Conservation (phyloP, 2,888 invertebrate species). For the Phragmatobia fuliginosa region DNA sequence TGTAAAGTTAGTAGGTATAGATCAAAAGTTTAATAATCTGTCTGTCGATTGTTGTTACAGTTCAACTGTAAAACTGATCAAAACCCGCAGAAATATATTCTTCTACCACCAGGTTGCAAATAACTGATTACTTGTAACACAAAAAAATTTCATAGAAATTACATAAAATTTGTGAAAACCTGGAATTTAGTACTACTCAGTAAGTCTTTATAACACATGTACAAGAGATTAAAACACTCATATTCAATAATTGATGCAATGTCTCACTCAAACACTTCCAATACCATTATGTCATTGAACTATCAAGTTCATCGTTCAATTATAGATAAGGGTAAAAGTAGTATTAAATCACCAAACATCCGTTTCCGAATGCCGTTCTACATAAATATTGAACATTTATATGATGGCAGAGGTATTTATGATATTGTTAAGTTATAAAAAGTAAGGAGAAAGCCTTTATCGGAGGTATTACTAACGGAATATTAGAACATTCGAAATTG, state of each 20-base stretch:
- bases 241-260: not conserved
- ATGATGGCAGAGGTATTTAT: slow-evolving; percentile 28
- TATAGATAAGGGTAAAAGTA: slow-evolving; percentile 54
- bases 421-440: slow-evolving; percentile 19
- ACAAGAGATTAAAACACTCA: not conserved
- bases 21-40: no score
- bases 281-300: slow-evolving; percentile 39
- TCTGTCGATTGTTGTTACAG: no score
- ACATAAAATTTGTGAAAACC: not conserved
- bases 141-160: not conserved
- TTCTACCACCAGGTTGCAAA: not conserved
- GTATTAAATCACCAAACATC: slow-evolving; percentile 63
- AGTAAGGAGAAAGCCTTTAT: slow-evolving; percentile 23
- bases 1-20: no score
- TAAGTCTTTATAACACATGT: not conserved
- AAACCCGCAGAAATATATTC: no score
- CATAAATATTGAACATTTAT: slow-evolving; percentile 42
- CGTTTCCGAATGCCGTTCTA: slow-evolving; percentile 52
- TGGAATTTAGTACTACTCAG: not conserved
- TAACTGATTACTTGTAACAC: not conserved
- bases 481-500: not conserved
- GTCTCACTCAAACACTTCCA: slow-evolving; percentile 3
- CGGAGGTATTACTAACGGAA: not conserved
- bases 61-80: no score
- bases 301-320: slow-evolving; percentile 36